Conservation (phyloP, 2,113 vertebrate species). For the Chionomys nivalis region DNA sequence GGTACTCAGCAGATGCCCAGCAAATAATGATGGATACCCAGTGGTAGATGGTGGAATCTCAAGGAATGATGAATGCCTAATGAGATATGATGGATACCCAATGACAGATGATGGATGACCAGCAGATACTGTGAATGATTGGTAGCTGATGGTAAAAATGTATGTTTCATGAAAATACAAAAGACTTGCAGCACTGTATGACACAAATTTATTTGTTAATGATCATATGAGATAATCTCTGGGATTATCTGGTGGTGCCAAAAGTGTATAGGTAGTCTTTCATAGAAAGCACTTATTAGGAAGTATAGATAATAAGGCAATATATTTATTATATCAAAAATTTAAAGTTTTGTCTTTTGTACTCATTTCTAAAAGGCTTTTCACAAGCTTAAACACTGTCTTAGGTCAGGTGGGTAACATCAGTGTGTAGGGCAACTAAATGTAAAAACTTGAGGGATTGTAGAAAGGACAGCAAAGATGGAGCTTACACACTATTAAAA, state of each 20-base stretch:
- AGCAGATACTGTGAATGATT: slow-evolving; percentile 28
- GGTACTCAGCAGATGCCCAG: slow-evolving; percentile 74
- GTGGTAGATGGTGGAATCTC: not conserved
- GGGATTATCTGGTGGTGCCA: not conserved
- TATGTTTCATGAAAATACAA: not conserved
- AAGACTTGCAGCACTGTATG: not conserved
- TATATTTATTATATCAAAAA: not conserved
- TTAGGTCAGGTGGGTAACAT: not conserved
- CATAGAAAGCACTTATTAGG: not conserved
- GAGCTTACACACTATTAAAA: not conserved
- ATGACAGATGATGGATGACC: slow-evolving; percentile 16
- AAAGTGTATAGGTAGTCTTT: not conserved
- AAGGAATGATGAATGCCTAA: not conserved
- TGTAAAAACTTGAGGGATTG: not conserved
- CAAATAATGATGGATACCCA: slow-evolving; percentile 58
- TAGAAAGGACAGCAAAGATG: slow-evolving; percentile 8
- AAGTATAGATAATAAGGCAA: not conserved
- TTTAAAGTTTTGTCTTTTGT: slow-evolving; percentile 4
- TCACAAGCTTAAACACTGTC: slow-evolving; percentile 34
- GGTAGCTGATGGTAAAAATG: not conserved
- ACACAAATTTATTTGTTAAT: slow-evolving; percentile 3
- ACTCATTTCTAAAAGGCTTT: not conserved
- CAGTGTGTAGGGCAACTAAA: not conserved
- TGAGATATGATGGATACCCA: not conserved
- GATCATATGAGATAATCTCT: not conserved